Base-by-base conservation (phyloP, 2,797 vertebrate species). In the Poecilia wingei region DNA sequence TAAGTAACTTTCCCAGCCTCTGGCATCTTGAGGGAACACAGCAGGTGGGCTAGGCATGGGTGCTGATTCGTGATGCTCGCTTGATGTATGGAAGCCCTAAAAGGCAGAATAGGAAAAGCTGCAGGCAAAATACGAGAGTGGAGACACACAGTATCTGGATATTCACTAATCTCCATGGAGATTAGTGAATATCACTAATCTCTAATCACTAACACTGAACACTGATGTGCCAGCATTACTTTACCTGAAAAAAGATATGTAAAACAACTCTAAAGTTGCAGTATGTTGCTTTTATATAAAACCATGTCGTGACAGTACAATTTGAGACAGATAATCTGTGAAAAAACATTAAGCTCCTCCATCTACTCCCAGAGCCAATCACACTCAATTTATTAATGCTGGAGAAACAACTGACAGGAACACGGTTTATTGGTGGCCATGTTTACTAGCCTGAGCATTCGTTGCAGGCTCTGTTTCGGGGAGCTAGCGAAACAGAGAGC, bases 71-170 rank as follows among this genome's bases (percentile, higher is more conserved):
- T 68, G 64, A 68, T 41, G 36, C 36, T 41, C 2, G 1, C 64
- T 39, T 12, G 36, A 68, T 25, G 64, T 41, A 68, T 41, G 22
- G 20, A 18, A 68, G 20, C 33, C 36, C 64, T 68, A 41, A 68
- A 68, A 68, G 36, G 36, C 36, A 41, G 64, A 68, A 68, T 68
- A 68, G 20, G 64, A 68, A 41, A n/a, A 68, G 64, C 64, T 68
- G 36, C 36, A 68, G 33, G 64, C 64, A 68, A 68, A 9, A 68
- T 41, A 5, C 64, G 12, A 12, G 36, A 36, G 18, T 36, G 61
- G 20, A 68, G 36, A 41, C 39, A 9, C 20, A 22, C 36, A 12
- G 1, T 68, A 68, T 13, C 4, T 39, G 7, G 18, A 68, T 41
- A 68, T 18, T 64, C 61, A 36, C 20, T 33, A 18, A 20, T 64